These are phyloP conservation scores for Monarcha castaneiventris DNA, from an alignment of 2,113 vertebrate species.

Conservation along the genomic window DNA sequence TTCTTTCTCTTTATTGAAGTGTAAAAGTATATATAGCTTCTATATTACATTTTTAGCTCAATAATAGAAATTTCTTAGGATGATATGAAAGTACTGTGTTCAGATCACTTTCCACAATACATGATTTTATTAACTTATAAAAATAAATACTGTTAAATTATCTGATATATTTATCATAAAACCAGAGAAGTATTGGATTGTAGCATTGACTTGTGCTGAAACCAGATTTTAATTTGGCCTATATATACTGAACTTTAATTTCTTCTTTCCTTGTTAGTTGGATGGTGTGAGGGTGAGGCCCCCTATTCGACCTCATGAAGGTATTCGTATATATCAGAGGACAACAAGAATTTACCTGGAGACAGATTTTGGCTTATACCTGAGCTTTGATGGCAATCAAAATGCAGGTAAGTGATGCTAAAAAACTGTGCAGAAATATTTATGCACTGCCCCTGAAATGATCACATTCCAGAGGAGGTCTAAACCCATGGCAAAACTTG, in stretches of 20 bases:
- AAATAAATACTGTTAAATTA: neutral
- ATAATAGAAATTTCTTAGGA: neutral
- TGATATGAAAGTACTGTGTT: neutral
- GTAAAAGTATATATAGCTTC: neutral
- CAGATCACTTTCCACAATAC: neutral
- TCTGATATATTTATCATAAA: neutral
- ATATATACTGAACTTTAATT: neutral
- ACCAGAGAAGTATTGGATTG: neutral
- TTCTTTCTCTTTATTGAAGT: neutral
- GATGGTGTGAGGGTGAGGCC: slow-evolving; percentile 67
- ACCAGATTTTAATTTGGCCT: neutral
- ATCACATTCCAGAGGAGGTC: neutral
- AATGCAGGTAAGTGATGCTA: slow-evolving; percentile 72
- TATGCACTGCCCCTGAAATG: neutral
- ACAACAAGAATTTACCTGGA: slow-evolving; percentile 72
- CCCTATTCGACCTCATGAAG: slow-evolving; percentile 71
- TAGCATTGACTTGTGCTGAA: neutral
- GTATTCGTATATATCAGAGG: slow-evolving; percentile 71
- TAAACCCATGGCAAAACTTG: neutral
- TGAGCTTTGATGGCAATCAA: slow-evolving; percentile 73
- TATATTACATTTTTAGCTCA: neutral
- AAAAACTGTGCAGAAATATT: neutral
- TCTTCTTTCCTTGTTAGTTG: slow-evolving; percentile 64
- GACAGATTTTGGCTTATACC: slow-evolving; percentile 85
- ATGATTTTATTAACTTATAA: neutral